A percentile compares a stretch with the other conserved stretches of the same genome.
phyloP scores from a whole-genome alignment of 2,113 vertebrate genomes.

The Salvator merianae region DNA sequence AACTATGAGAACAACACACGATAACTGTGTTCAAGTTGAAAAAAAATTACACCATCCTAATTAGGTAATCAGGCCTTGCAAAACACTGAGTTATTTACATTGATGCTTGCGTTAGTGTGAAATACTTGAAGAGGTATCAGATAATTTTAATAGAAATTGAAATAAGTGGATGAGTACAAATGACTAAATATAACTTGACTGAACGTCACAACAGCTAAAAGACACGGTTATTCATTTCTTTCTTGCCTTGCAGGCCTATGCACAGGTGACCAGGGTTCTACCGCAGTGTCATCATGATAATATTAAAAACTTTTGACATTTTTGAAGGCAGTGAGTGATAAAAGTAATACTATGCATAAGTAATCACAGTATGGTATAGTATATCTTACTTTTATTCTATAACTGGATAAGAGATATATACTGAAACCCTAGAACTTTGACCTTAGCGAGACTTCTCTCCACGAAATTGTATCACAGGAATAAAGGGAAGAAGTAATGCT shows the following conservation, averaged over 20 bases:
- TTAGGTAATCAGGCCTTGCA: not conserved
- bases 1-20: not conserved
- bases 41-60: not conserved
- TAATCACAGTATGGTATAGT: not conserved
- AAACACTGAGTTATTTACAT: not conserved
- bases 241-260: not conserved
- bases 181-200: not conserved
- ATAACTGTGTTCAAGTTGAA: not conserved
- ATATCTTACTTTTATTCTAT: not conserved
- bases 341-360: not conserved
- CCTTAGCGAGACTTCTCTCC: not conserved
- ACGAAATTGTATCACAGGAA: not conserved
- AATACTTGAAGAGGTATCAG: constrained; percentile 1
- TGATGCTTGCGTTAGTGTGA: not conserved
- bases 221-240: not conserved
- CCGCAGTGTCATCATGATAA: not conserved
- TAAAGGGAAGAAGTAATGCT: not conserved
- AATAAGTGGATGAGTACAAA: not conserved
- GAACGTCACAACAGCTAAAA: not conserved
- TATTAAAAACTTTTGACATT: not conserved
- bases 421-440: not conserved
- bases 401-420: not conserved
- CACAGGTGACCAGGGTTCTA: not conserved
- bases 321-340: not conserved
- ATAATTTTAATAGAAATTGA: not conserved